Conservation (phyloP, 2,888 invertebrate genomes). For the Xestia c-nigrum region DNA sequence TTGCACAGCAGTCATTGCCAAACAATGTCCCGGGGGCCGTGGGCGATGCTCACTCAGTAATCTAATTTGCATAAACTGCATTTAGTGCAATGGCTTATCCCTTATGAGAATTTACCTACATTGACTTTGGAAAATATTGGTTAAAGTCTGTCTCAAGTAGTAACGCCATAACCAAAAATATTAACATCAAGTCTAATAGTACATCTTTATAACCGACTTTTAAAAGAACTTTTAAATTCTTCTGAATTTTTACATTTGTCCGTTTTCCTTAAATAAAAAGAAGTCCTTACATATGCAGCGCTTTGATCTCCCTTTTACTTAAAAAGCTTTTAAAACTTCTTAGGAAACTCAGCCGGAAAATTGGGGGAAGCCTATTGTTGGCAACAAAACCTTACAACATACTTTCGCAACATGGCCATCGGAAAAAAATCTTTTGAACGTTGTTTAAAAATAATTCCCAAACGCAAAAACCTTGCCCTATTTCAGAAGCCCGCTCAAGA, state of each 20-base stretch:
- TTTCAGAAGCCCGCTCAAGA: slow-evolving; percentile 1
- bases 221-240: too few relatives aligned
- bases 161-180: neutral
- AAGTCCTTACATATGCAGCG: neutral
- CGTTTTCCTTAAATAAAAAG: neutral
- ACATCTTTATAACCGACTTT: neutral
- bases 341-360: slow-evolving; percentile 2
- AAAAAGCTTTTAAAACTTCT: slow-evolving; percentile 33
- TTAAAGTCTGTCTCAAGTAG: neutral
- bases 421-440: too few relatives aligned
- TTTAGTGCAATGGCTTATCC: neutral
- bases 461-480: neutral
- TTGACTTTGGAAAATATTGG: neutral
- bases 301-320: neutral
- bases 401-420: neutral
- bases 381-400: neutral
- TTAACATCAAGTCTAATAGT: neutral
- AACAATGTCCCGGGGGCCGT: slow-evolving; percentile 41
- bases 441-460: neutral
- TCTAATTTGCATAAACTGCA: slow-evolving; percentile 28
- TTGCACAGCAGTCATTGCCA: slow-evolving; percentile 22
- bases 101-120: neutral
- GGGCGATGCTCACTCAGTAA: slow-evolving; percentile 10
- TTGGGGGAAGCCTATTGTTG: slow-evolving; percentile 11
- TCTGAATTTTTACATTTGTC: neutral